These are phyloP conservation scores for Gastracanthus pulcherrimus DNA, from an alignment of 2,888 invertebrate species.

Conservation along the genomic window DNA sequence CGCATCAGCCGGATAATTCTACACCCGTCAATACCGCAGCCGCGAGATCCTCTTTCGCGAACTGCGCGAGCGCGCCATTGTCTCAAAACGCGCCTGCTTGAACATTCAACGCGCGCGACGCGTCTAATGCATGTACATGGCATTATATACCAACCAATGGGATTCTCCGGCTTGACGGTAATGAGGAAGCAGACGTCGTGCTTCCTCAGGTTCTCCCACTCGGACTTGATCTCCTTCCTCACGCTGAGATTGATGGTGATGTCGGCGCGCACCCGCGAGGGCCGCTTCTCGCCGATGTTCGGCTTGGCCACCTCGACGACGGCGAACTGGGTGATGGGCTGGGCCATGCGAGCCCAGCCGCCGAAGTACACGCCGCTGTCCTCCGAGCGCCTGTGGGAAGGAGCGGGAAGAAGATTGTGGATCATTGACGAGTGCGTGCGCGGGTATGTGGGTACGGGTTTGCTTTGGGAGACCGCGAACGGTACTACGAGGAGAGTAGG, in stretches of 20 bases:
- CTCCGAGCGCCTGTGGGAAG: slow-evolving; percentile 86
- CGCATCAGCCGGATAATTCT: too few relatives aligned
- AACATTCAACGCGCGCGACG: slow-evolving; percentile 16
- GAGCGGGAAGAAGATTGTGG: neutral
- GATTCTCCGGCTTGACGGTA: slow-evolving; percentile 90
- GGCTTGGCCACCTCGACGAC: slow-evolving; percentile 97
- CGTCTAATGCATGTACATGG: too few relatives aligned
- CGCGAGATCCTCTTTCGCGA: too few relatives aligned
- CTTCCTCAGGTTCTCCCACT: slow-evolving; percentile 97
- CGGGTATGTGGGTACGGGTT: too few relatives aligned
- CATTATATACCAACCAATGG: slow-evolving; percentile 85
- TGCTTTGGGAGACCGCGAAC: too few relatives aligned
- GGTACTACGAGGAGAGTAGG: too few relatives aligned
- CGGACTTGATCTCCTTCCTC: slow-evolving; percentile 92
- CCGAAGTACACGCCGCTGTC: slow-evolving; percentile 93
- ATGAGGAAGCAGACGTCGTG: slow-evolving; percentile 99
- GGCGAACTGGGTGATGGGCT: slow-evolving; percentile 94
- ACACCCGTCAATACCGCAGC: too few relatives aligned
- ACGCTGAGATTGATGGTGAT: slow-evolving; percentile 95
- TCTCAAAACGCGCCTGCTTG: too few relatives aligned
- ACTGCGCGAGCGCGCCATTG: too few relatives aligned
- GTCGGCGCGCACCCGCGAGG: slow-evolving; percentile 96
- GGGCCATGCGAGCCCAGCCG: slow-evolving; percentile 99
- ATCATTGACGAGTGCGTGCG: too few relatives aligned
- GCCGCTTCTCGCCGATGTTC: slow-evolving; percentile 95